These are phyloP conservation scores for Cnemophilus loriae DNA, from an alignment of 2,113 vertebrate genomes.

Conservation along the genomic window DNA sequence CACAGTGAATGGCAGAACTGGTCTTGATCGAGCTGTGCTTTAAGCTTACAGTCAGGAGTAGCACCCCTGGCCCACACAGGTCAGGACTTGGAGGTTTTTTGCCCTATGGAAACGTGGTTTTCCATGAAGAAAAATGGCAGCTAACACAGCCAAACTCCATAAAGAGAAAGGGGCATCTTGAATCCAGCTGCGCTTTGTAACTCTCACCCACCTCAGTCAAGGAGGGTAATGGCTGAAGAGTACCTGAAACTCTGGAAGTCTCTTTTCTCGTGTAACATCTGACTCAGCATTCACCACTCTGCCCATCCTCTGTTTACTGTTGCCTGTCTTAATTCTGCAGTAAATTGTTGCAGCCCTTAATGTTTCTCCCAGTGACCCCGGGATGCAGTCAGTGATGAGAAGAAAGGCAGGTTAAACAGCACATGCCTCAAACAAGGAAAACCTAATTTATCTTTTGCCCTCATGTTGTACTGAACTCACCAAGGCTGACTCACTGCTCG, in stretches of 20 bases:
- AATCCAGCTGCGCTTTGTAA: neutral
- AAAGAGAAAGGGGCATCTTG: neutral
- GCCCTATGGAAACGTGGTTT: neutral
- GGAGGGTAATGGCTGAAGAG: neutral
- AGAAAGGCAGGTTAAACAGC: neutral
- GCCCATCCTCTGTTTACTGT: neutral
- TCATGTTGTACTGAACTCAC: neutral
- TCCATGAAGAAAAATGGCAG: neutral
- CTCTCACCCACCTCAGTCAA: neutral
- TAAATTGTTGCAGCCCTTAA: constrained; percentile 18
- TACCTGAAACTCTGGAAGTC: neutral
- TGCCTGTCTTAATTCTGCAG: constrained; percentile 26
- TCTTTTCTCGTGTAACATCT: neutral
- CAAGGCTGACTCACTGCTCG: neutral
- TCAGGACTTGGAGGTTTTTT: neutral
- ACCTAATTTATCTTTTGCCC: neutral
- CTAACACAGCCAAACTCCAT: neutral
- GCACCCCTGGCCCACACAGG: neutral
- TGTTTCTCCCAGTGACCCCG: neutral
- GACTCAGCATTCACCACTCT: neutral
- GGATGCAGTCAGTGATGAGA: neutral
- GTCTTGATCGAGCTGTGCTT: neutral
- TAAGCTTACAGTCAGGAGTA: neutral
- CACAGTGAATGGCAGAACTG: neutral
- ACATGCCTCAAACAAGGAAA: neutral